A percentile compares a stretch with the other conserved stretches of the same genome.
phyloP scores from a whole-genome alignment of 1,140 invertebrate species.

The Dysdera silvatica region DNA sequence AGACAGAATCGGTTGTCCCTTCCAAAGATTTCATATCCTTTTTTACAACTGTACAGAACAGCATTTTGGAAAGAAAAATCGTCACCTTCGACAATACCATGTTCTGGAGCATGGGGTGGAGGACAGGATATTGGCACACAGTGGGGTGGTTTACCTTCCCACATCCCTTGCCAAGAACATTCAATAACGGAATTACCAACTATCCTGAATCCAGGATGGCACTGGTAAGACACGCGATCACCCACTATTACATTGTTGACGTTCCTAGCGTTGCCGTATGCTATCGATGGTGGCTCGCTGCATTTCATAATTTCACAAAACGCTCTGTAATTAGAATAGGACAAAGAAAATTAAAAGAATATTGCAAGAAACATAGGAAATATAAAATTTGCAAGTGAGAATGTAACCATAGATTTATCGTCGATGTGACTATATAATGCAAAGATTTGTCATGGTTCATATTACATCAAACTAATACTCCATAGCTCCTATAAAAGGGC shows the following conservation, averaged over 20 bases:
- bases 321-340: constrained; percentile 27
- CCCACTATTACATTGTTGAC: constrained; percentile 3
- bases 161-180: constrained; percentile 56
- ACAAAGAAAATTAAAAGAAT: background rate
- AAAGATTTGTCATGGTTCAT: too few relatives aligned
- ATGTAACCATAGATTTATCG: too few relatives aligned
- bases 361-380: too few relatives aligned
- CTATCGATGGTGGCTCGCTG: constrained; percentile 30
- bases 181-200: constrained; percentile 44
- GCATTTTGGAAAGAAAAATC: constrained; percentile 25
- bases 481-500: too few relatives aligned
- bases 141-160: constrained; percentile 56
- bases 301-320: constrained; percentile 35
- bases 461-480: too few relatives aligned
- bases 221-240: constrained; percentile 10
- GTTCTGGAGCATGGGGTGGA: constrained; percentile 9
- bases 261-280: constrained; percentile 28
- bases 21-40: constrained; percentile 27
- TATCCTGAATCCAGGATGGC: constrained; percentile 40
- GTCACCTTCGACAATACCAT: constrained; percentile 24
- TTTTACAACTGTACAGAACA: constrained; percentile 24
- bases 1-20: constrained; percentile 22
- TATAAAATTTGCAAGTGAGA: too few relatives aligned
- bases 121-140: constrained; percentile 42
- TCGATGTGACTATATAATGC: too few relatives aligned